These are phyloP conservation scores for Motacilla alba DNA, from an alignment of 2,113 vertebrate species.

Conservation along the genomic window DNA sequence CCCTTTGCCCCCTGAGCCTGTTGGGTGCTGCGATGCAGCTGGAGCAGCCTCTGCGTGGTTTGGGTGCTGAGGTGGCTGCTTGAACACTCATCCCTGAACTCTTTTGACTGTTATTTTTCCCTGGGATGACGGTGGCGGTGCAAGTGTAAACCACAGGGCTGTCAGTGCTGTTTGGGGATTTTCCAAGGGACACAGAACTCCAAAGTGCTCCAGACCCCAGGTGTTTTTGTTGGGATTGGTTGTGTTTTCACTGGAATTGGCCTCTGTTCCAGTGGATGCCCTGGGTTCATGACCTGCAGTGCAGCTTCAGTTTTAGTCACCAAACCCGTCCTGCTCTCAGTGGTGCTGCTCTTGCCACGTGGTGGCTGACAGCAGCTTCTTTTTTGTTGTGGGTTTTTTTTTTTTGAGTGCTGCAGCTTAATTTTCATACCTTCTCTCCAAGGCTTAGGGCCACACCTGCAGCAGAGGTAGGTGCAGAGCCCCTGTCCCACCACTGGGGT, in stretches of 20 bases:
- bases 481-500: accelerated
- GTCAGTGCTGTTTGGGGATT: neutral
- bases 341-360: neutral
- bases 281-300: neutral
- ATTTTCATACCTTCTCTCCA: neutral
- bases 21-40: neutral
- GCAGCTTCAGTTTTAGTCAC: neutral
- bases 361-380: neutral
- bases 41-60: neutral
- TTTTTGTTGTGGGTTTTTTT: neutral
- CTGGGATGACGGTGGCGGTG: accelerated
- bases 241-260: neutral
- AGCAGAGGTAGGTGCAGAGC: neutral
- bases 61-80: neutral
- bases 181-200: neutral
- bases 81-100: neutral
- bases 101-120: neutral
- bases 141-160: neutral
- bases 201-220: neutral
- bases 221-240: neutral
- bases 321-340: accelerated
- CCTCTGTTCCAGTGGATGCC: neutral
- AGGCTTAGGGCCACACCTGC: neutral
- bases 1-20: neutral
- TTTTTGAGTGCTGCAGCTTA: neutral